phyloP scores from a whole-genome alignment of 2,888 invertebrate species.

The Schizotus pectinicornis region DNA sequence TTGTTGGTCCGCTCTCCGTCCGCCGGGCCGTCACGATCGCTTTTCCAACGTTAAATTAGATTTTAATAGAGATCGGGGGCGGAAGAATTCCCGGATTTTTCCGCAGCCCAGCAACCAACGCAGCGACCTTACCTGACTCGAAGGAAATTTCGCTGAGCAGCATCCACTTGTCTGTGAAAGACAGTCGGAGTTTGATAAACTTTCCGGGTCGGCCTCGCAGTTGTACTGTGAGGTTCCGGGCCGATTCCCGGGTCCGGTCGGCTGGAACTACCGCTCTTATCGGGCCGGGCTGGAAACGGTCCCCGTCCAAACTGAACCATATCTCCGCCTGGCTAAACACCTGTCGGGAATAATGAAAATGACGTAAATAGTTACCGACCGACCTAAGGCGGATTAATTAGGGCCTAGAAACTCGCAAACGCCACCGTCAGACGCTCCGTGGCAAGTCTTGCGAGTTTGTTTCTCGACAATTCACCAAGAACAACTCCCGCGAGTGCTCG shows the following conservation, averaged over 20 bases:
- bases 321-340: slow-evolving; percentile 77
- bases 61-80: background rate
- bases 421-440: background rate
- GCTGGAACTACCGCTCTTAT: slow-evolving; percentile 68
- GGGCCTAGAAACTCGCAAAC: slow-evolving; percentile 10
- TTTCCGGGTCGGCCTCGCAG: slow-evolving; percentile 77
- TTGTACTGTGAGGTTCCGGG: slow-evolving; percentile 73
- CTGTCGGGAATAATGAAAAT: slow-evolving; percentile 56
- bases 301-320: slow-evolving; percentile 82
- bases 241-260: slow-evolving; percentile 62
- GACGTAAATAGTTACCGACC: slow-evolving; percentile 6
- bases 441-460: slow-evolving; percentile 1
- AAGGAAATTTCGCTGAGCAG: slow-evolving; percentile 89
- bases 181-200: slow-evolving; percentile 76
- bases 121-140: slow-evolving; percentile 68
- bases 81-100: no score
- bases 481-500: slow-evolving; percentile 10
- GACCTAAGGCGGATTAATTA: slow-evolving; percentile 14
- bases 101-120: slow-evolving; percentile 39
- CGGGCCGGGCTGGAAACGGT: slow-evolving; percentile 73
- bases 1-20: slow-evolving; percentile 18
- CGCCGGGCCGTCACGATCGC: background rate
- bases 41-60: background rate
- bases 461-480: slow-evolving; percentile 12
- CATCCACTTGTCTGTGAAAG: slow-evolving; percentile 84